Percentiles rank a stretch among this genome's conserved stretches.
phyloP scores from a whole-genome alignment of 2,888 invertebrate species.

The Psylliodes chrysocephalus region DNA sequence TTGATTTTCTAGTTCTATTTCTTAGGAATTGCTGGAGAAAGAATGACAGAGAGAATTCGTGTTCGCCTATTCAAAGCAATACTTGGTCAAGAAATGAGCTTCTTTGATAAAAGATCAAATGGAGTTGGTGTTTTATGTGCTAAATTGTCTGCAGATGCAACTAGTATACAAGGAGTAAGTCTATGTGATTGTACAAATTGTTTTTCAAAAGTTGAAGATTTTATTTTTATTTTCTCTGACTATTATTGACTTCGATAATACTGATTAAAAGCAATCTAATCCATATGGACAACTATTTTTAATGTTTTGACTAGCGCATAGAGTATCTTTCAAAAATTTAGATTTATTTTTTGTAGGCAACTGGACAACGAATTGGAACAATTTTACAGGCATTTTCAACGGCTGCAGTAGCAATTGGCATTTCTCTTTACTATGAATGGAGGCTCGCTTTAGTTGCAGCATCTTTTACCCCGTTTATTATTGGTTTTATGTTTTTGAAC shows the following conservation, averaged over 20 bases:
- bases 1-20: slow-evolving; percentile 60
- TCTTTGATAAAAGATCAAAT: slow-evolving; percentile 79
- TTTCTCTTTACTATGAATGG: slow-evolving; percentile 80
- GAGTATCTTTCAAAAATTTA: too few species aligned
- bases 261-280: too few species aligned
- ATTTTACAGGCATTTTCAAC: slow-evolving; percentile 80
- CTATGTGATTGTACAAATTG: too few species aligned
- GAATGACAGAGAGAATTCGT: slow-evolving; percentile 79
- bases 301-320: too few species aligned
- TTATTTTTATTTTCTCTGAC: too few species aligned
- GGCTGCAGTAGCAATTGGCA: slow-evolving; percentile 71
- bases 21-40: slow-evolving; percentile 83
- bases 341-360: slow-evolving; percentile 69
- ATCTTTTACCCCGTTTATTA: slow-evolving; percentile 77
- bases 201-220: too few species aligned
- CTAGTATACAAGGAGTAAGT: slow-evolving; percentile 81
- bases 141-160: slow-evolving; percentile 79
- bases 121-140: slow-evolving; percentile 81
- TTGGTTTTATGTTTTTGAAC: slow-evolving; percentile 74
- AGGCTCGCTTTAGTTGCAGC: slow-evolving; percentile 78
- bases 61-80: slow-evolving; percentile 73
- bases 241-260: too few species aligned
- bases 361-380: slow-evolving; percentile 82
- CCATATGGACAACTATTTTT: too few species aligned
- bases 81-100: slow-evolving; percentile 78